phyloP scores from a whole-genome alignment of 2,888 invertebrate genomes.

The Miltochrista miniata region DNA sequence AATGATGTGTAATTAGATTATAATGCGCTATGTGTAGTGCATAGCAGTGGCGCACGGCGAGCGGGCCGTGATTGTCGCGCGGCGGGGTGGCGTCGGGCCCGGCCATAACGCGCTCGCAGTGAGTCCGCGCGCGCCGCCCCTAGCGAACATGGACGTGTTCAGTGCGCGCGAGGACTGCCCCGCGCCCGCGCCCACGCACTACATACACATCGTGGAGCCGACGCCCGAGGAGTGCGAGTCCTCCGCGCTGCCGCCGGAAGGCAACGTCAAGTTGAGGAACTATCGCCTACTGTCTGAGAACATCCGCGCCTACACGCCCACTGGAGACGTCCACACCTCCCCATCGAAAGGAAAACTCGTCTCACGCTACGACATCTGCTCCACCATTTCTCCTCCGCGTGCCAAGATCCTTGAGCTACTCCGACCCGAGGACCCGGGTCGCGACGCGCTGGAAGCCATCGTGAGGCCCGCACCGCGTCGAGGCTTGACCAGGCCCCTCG shows the following conservation, averaged over 20 bases:
- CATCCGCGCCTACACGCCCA: constrained; percentile 68
- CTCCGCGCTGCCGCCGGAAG: constrained; percentile 60
- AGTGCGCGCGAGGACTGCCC: constrained; percentile 51
- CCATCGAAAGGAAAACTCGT: constrained; percentile 66
- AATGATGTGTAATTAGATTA: constrained; percentile 14
- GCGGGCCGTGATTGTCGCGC: constrained; percentile 16
- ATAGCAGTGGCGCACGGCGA: constrained; percentile 11
- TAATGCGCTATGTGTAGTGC: constrained; percentile 3
- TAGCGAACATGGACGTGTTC: constrained; percentile 40
- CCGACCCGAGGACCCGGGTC: constrained; percentile 67
- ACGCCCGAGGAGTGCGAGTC: constrained; percentile 54
- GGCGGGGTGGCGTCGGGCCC: constrained; percentile 10
- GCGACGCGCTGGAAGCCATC: constrained; percentile 71
- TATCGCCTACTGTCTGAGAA: constrained; percentile 66
- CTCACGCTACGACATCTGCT: constrained; percentile 63
- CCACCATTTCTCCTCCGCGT: constrained; percentile 64
- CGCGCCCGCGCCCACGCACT: constrained; percentile 40
- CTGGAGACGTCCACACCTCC: constrained; percentile 66
- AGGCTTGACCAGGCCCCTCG: constrained; percentile 64
- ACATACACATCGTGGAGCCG: constrained; percentile 65
- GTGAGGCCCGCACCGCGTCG: constrained; percentile 69
- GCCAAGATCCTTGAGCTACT: constrained; percentile 70
- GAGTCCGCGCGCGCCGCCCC: constrained; percentile 38
- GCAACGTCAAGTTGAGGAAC: constrained; percentile 66
- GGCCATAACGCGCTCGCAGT: constrained; percentile 20